Percentiles rank a stretch among this genome's conserved stretches.
Conservation (phyloP, 2,113 vertebrate species). For the Piaya cayana region DNA sequence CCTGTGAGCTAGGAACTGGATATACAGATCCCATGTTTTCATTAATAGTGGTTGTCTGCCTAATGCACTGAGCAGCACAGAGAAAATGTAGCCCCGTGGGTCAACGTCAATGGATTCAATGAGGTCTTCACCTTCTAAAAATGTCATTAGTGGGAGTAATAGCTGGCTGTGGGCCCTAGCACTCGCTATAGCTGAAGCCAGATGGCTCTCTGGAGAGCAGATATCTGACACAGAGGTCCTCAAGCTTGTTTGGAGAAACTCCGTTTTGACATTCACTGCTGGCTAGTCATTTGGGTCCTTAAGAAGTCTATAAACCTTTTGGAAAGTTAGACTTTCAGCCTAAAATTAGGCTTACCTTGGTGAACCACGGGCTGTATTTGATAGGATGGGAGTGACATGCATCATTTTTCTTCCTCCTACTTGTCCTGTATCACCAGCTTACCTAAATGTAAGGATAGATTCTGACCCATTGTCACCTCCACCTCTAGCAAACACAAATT, state of each 20-base stretch:
- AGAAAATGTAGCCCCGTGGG: conserved; percentile 39
- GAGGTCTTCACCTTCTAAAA: conserved; percentile 61
- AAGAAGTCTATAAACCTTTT: neutral
- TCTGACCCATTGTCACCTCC: neutral
- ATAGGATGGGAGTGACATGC: neutral
- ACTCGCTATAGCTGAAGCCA: neutral
- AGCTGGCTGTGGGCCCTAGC: neutral
- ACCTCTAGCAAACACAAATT: neutral
- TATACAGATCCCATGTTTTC: conserved; percentile 44
- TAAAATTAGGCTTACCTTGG: neutral
- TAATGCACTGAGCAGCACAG: conserved; percentile 41
- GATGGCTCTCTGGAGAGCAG: neutral
- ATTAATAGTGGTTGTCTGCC: conserved; percentile 56
- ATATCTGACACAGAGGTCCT: neutral
- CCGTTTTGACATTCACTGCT: neutral
- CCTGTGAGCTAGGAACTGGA: conserved; percentile 41
- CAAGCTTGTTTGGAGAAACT: neutral
- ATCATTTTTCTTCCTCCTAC: fast-evolving
- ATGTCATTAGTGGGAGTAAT: conserved; percentile 59
- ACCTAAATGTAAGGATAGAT: neutral
- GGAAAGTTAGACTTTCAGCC: neutral
- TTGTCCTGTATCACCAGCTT: neutral
- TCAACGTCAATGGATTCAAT: conserved; percentile 58
- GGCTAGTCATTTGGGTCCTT: neutral
- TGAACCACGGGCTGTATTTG: neutral